Conservation (phyloP, 2,113 vertebrate genomes). For the Podarcis muralis region DNA sequence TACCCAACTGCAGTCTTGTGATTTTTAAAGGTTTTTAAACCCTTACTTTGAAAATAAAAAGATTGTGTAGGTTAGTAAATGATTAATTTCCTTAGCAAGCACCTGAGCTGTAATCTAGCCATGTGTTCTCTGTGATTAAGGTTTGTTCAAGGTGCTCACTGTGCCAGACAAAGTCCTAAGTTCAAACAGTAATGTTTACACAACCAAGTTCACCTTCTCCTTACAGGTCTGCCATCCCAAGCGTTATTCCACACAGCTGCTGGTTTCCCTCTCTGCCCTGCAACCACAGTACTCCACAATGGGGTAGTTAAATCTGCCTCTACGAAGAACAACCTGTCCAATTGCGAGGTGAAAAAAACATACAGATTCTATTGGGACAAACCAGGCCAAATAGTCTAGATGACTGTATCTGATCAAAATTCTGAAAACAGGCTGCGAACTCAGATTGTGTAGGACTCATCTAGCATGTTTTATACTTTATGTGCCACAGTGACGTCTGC, state of each 20-base stretch:
- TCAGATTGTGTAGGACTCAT: background rate
- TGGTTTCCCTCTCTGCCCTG: background rate
- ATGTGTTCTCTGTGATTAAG: constrained; percentile 8
- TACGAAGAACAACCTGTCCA: background rate
- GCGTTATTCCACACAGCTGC: constrained; percentile 12
- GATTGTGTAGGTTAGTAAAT: background rate
- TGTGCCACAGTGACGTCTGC: background rate
- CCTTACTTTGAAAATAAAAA: background rate
- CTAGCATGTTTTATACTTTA: background rate
- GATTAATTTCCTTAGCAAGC: constrained; percentile 17
- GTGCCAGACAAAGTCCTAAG: constrained; percentile 36
- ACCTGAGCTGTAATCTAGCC: constrained; percentile 54
- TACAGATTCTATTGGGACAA: background rate
- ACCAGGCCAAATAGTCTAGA: background rate
- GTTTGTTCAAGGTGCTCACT: constrained; percentile 3
- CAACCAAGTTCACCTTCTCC: constrained; percentile 30
- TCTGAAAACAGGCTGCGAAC: background rate
- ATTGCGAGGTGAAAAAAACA: background rate
- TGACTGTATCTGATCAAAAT: background rate
- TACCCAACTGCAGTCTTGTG: background rate
- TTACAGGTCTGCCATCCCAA: background rate
- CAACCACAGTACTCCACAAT: background rate
- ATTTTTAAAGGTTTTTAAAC: constrained; percentile 11
- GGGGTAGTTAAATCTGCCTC: background rate
- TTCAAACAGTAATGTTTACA: constrained; percentile 18